Conservation (phyloP, 2,797 vertebrate species). For the Protonibea diacanthus region DNA sequence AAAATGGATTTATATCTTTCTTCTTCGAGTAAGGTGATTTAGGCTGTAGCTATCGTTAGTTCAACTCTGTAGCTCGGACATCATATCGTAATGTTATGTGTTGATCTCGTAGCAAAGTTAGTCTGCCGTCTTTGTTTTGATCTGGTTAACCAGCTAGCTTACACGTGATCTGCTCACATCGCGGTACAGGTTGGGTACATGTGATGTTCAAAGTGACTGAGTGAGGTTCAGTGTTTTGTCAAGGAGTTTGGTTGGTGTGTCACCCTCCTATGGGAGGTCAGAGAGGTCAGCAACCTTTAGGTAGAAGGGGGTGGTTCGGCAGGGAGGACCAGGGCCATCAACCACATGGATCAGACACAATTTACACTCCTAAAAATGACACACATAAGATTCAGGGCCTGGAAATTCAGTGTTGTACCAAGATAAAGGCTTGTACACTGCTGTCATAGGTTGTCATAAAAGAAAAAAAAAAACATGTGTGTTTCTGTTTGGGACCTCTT, state of each 20-base stretch:
- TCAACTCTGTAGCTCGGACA: not conserved
- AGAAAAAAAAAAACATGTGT: not conserved
- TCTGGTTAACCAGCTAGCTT: not conserved
- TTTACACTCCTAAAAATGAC: not conserved
- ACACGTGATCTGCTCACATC: constrained; percentile 4
- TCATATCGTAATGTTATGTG: too few species aligned
- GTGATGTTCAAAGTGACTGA: not conserved
- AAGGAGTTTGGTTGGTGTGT: not conserved
- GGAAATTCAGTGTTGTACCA: not conserved
- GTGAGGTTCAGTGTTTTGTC: not conserved
- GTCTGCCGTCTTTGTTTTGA: constrained; percentile 8
- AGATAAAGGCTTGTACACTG: not conserved
- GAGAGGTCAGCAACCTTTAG: constrained; percentile 32
- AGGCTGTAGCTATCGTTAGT: not conserved
- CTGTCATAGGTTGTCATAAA: not conserved
- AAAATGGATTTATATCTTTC: not conserved
- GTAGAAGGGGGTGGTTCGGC: not conserved
- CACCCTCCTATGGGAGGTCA: not conserved
- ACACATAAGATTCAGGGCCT: not conserved
- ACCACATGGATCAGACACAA: not conserved
- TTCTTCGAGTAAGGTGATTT: not conserved
- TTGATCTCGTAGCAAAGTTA: not conserved
- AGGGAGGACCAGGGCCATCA: not conserved
- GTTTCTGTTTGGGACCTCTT: not conserved
- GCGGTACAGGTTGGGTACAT: not conserved